Conservation (phyloP, 2,888 invertebrate genomes). For the Clusia tigrina region DNA sequence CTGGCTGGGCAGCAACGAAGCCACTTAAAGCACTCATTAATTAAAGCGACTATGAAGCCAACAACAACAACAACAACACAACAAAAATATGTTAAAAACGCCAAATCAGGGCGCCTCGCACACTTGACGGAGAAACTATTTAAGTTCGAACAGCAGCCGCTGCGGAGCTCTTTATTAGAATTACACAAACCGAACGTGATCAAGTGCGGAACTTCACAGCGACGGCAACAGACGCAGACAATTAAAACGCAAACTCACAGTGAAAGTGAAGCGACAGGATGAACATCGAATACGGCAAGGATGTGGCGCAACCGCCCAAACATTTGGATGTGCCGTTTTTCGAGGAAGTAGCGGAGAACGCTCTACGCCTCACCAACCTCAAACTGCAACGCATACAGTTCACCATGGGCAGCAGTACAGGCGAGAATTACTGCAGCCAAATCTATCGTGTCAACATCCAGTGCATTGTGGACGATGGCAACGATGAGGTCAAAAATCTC, state of each 20-base stretch:
- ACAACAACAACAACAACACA: no score
- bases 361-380: conserved; percentile 40
- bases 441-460: conserved; percentile 51
- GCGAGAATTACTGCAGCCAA: conserved; percentile 59
- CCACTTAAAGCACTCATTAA: no score
- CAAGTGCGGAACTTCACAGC: not conserved
- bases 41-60: no score
- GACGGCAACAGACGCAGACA: not conserved
- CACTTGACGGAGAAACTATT: not conserved
- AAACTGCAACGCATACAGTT: conserved; percentile 39
- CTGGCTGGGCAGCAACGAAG: no score
- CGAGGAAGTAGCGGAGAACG: conserved; percentile 50
- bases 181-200: not conserved
- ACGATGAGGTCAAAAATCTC: conserved; percentile 17
- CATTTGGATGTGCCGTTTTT: conserved; percentile 51
- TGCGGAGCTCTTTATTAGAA: not conserved
- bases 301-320: conserved; percentile 38
- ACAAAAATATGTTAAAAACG: no score
- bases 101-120: no score
- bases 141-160: not conserved
- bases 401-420: conserved; percentile 48
- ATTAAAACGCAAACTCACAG: not conserved
- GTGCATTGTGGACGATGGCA: conserved; percentile 27
- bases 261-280: not conserved
- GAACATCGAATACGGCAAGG: conserved; percentile 43